Base-by-base conservation (phyloP, 2,888 invertebrate genomes). In the Diachrysia chrysitis region DNA sequence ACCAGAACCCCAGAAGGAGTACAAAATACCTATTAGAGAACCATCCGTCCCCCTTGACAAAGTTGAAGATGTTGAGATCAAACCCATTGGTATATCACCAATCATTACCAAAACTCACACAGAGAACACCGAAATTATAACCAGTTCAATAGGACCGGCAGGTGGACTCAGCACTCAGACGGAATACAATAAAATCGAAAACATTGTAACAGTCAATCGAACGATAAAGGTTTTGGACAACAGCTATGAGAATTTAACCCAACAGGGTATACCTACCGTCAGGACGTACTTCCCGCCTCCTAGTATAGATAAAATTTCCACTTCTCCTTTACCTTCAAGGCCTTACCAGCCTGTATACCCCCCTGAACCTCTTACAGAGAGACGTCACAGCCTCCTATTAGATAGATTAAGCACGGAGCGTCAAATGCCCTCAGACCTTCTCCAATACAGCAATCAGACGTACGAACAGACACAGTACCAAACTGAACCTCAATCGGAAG, bases 51-150 rank as follows among this genome's bases (percentile, higher is more conserved):
- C 93, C 17, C 84, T 95, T 21, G 95, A 95, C 29, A 95, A 93
- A 83, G 93, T 93, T 29, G 94, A 94, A 86, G 94, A 93, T 75
- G 87, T 95, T 51, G 95, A 95, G 87, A 95, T 95, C 23, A 95
- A 95, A 71, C 95, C 95, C 1, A 94, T 95, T 57, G 92, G 92
- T 9, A 87, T 93, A 55, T 91, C 92, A 19, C 88, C 91, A 58
- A 85, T 91, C 4, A 86, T 93, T 48, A 91, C 92, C 9, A 95
- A 93, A 82, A 87, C 93, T 12, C 91, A 89, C 23, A 88, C 90
- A 60, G 89, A 92, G 77, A 93, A 88, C 46, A 95, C 95, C 35
- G 94, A 95, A 90, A 94, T 94, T 6, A 92, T 91, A 25, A 92
- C 89, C 6, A 92, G 87, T 58, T 85, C 88, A 35, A 84, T 87